Evolutionary conservation across 2,113 vertebrate genomes (phyloP).

Genomic region (Peucedramus taeniatus): DNA sequence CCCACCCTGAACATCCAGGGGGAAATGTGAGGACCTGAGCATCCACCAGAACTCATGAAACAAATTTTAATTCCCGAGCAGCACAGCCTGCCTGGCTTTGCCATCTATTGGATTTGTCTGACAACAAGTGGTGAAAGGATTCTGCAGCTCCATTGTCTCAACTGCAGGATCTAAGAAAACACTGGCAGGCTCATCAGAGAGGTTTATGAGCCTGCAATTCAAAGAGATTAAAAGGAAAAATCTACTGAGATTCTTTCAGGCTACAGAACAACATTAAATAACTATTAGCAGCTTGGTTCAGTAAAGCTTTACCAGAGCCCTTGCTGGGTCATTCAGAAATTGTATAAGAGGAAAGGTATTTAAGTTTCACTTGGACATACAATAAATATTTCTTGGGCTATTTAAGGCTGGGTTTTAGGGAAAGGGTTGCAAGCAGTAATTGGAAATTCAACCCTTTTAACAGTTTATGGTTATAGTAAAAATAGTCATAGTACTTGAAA

Average conservation of each 20-base stretch:
- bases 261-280: conserved; percentile 81
- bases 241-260: conserved; percentile 77
- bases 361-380: conserved; percentile 75
- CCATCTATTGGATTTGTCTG: conserved; percentile 69
- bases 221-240: conserved; percentile 79
- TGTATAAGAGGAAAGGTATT: conserved; percentile 73
- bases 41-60: conserved; percentile 33
- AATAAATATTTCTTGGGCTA: conserved; percentile 77
- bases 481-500: conserved; percentile 20
- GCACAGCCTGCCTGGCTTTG: conserved; percentile 58
- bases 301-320: conserved; percentile 76
- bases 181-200: conserved; percentile 76
- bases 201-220: conserved; percentile 80
- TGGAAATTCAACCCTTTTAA: conserved; percentile 64
- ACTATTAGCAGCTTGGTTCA: conserved; percentile 78
- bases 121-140: conserved; percentile 77
- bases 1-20: not conserved
- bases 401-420: conserved; percentile 46
- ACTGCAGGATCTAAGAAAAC: conserved; percentile 76
- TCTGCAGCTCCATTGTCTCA: conserved; percentile 76
- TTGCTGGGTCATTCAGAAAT: conserved; percentile 78
- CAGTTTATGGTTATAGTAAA: conserved; percentile 65
- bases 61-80: conserved; percentile 54
- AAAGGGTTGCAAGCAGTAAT: conserved; percentile 36
- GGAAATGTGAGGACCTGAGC: conserved; percentile 3